Conservation (phyloP, 2,797 vertebrate genomes). For the Austrolebias charrua region DNA sequence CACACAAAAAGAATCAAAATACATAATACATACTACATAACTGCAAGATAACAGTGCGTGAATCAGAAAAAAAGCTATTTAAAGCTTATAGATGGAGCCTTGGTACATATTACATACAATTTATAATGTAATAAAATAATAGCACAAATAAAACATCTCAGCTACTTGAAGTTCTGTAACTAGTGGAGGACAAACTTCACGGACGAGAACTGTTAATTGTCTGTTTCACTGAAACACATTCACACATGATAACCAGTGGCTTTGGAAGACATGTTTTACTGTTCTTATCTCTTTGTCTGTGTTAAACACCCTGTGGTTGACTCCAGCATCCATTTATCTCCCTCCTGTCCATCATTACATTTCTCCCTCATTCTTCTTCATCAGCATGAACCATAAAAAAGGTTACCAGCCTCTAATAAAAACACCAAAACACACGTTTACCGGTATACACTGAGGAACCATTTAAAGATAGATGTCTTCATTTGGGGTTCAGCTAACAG, state of each 20-base stretch:
- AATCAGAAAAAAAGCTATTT: too few species aligned
- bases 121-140: too few species aligned
- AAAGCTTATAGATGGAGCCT: too few species aligned
- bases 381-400: conserved; percentile 15
- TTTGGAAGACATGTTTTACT: conserved; percentile 19
- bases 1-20: too few species aligned
- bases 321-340: conserved; percentile 28
- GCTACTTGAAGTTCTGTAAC: conserved; percentile 58
- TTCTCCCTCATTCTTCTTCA: conserved; percentile 34
- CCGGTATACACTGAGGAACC: conserved; percentile 55
- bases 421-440: conserved; percentile 47
- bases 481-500: conserved; percentile 53
- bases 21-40: too few species aligned
- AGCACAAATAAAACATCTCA: too few species aligned
- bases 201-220: conserved; percentile 42
- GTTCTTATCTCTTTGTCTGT: conserved; percentile 40
- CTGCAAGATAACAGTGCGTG: too few species aligned
- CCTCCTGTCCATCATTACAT: conserved; percentile 4
- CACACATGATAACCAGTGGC: too few species aligned
- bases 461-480: conserved; percentile 66
- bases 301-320: conserved; percentile 55
- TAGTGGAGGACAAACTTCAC: conserved; percentile 33
- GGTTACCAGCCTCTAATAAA: conserved; percentile 53
- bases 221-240: conserved; percentile 22
- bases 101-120: too few species aligned